Evolutionary conservation across 1,140 invertebrate species (phyloP).

Genomic region (Drosophila pseudoananassae): DNA sequence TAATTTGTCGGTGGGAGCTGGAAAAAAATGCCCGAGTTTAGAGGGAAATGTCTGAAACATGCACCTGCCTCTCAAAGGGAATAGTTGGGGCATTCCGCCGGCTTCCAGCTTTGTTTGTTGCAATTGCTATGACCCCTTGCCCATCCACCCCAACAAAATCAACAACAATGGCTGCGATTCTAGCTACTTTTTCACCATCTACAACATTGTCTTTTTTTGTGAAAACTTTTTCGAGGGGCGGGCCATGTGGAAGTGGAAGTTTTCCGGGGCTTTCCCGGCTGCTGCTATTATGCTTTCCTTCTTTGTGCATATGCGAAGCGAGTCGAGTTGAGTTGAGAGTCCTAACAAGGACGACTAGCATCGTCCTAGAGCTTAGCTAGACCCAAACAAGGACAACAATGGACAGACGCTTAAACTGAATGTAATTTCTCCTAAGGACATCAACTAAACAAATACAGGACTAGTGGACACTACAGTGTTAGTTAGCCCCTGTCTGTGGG

Average conservation of each 20-base stretch:
- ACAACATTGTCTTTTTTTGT: slow-evolving; percentile 38
- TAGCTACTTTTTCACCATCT: slow-evolving; percentile 43
- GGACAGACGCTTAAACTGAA: slow-evolving; percentile 36
- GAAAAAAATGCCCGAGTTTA: neutral
- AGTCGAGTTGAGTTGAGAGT: slow-evolving; percentile 19
- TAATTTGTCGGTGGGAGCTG: neutral
- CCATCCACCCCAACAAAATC: slow-evolving; percentile 10
- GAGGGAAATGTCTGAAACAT: slow-evolving; percentile 4
- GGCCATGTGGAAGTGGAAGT: slow-evolving; percentile 6
- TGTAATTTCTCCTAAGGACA: slow-evolving; percentile 59
- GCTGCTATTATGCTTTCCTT: slow-evolving; percentile 1
- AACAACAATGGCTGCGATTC: slow-evolving; percentile 37
- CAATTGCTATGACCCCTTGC: slow-evolving; percentile 50
- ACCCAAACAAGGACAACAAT: slow-evolving; percentile 27
- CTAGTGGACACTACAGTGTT: slow-evolving; percentile 16
- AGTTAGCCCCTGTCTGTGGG: slow-evolving; percentile 2
- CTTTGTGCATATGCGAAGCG: slow-evolving; percentile 29
- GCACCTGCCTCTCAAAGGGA: neutral
- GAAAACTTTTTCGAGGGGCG: neutral
- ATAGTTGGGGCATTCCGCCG: slow-evolving; percentile 28
- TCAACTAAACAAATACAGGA: slow-evolving; percentile 55
- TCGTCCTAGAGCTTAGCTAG: slow-evolving; percentile 1
- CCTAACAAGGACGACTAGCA: slow-evolving; percentile 38
- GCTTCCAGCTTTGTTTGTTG: slow-evolving; percentile 36
- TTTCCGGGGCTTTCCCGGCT: slow-evolving; percentile 18